A percentile compares a stretch with the other conserved stretches of the same genome.
These are phyloP conservation scores for Melopsittacus undulatus DNA, from an alignment of 2,797 vertebrate species.

Conservation along the genomic window DNA sequence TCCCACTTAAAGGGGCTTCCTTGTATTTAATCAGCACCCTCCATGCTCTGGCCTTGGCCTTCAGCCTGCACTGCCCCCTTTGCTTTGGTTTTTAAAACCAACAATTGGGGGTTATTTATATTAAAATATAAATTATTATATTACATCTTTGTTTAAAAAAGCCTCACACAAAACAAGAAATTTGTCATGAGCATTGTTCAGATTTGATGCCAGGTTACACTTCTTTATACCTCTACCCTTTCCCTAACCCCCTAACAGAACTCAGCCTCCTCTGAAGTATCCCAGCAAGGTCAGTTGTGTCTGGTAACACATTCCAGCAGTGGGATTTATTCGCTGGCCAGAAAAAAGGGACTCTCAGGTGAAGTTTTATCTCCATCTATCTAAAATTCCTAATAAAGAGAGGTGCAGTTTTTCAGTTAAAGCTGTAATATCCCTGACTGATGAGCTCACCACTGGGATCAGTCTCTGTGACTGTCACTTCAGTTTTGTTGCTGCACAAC, in stretches of 20 bases:
- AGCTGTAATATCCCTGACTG: no score
- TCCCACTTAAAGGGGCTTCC: neutral
- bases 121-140: neutral
- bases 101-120: neutral
- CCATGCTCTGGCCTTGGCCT: neutral
- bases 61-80: neutral
- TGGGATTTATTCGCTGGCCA: neutral
- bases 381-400: neutral
- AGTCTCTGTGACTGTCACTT: neutral
- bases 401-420: neutral
- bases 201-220: neutral
- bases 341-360: neutral
- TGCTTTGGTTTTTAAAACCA: neutral
- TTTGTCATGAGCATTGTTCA: neutral
- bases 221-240: no score
- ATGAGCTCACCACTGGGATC: neutral
- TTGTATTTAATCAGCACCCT: neutral
- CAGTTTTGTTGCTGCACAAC: neutral
- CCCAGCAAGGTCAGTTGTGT: no score
- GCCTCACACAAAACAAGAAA: accelerated
- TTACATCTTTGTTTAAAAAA: neutral
- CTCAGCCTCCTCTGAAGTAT: neutral
- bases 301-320: neutral
- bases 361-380: neutral
- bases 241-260: neutral